Evolutionary conservation across 2,113 vertebrate species (phyloP).

Genomic region (Saimiri boliviensis): DNA sequence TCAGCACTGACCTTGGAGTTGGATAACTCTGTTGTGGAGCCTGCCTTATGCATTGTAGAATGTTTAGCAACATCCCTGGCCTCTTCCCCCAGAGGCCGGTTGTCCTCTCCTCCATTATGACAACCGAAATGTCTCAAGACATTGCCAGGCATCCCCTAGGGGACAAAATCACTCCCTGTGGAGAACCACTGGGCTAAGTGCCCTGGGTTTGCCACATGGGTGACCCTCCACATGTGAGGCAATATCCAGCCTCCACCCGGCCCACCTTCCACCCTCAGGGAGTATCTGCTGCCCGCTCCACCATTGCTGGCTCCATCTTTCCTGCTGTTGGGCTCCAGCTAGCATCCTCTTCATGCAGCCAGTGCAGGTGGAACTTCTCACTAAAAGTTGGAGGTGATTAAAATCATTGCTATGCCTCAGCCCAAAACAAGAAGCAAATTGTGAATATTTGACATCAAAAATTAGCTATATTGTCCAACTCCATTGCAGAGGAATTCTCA

Average conservation of each 20-base stretch:
- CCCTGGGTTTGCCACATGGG: accelerated
- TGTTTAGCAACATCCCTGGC: background rate
- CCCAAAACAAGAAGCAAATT: background rate
- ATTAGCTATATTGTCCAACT: background rate
- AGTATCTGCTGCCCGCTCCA: background rate
- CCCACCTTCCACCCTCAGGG: accelerated
- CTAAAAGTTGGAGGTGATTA: background rate
- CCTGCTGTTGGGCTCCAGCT: background rate
- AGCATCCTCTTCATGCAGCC: background rate
- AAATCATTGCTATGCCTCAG: background rate
- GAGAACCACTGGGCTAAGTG: background rate
- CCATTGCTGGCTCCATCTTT: background rate
- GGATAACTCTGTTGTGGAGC: background rate
- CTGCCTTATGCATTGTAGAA: background rate
- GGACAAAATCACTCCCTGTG: accelerated
- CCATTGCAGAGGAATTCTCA: background rate
- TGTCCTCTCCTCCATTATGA: background rate
- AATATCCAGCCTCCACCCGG: accelerated
- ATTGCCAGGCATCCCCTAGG: background rate
- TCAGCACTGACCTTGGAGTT: background rate
- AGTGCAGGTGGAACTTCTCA: background rate
- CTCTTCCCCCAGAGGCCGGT: background rate
- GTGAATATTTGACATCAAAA: background rate
- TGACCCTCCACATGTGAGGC: background rate
- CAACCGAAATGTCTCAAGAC: background rate